Percentiles rank a stretch among this genome's conserved stretches.
phyloP scores from a whole-genome alignment of 2,888 invertebrate genomes.

The Tiliacea aurago region DNA sequence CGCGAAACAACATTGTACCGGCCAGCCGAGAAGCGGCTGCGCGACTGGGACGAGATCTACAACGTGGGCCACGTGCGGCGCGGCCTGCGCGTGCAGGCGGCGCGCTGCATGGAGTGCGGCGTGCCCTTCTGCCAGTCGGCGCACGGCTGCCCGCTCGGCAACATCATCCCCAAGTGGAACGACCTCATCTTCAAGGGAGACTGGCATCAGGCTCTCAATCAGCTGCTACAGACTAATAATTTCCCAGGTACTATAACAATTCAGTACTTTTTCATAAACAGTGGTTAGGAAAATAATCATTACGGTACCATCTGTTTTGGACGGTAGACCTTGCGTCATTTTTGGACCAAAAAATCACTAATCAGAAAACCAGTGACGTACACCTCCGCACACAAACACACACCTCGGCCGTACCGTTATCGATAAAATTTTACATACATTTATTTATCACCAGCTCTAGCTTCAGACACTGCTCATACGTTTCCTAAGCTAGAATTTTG shows the following conservation, averaged over 20 bases:
- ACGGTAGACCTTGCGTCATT: not conserved
- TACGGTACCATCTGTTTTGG: not conserved
- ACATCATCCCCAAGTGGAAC: constrained; percentile 99
- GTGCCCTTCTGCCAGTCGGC: constrained; percentile 96
- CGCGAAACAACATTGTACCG: constrained; percentile 97
- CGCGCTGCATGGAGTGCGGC: constrained; percentile 99
- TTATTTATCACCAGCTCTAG: not conserved
- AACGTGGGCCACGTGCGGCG: constrained; percentile 96
- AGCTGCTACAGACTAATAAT: constrained; percentile 99
- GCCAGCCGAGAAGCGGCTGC: constrained; percentile 94
- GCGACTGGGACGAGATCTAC: constrained; percentile 99
- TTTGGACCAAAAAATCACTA: not conserved
- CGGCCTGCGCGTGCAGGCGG: constrained; percentile 97
- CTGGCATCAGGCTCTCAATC: constrained; percentile 98
- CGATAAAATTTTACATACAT: not conserved
- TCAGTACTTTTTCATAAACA: not conserved
- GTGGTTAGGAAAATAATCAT: not conserved
- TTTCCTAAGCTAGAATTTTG: too few species aligned
- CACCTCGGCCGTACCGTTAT: not conserved
- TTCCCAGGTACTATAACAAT: constrained; percentile 87
- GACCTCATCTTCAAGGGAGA: constrained; percentile 98
- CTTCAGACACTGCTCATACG: not conserved
- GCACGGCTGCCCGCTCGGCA: constrained; percentile 99
- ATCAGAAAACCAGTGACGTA: not conserved
- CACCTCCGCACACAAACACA: not conserved